Conservation (phyloP, 1,140 invertebrate species). For the Solen grandis region DNA sequence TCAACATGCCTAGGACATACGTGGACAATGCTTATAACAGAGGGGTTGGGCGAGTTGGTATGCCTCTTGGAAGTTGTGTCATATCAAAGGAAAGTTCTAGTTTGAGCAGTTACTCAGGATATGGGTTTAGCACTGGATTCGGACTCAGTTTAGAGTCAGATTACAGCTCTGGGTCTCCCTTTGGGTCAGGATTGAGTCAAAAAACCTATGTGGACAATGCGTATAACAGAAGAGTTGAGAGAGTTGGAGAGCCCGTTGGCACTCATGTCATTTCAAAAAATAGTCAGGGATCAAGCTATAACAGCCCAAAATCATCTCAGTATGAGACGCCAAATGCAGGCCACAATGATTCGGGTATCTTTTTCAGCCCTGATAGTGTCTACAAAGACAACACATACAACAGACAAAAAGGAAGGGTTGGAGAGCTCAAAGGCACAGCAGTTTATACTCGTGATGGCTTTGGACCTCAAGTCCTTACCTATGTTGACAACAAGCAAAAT, state of each 20-base stretch:
- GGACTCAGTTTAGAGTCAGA: not conserved
- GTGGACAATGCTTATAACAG: slow-evolving; percentile 62
- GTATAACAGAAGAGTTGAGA: slow-evolving; percentile 51
- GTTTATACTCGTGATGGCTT: not conserved
- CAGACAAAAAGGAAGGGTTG: not conserved
- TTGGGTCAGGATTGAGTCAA: not conserved
- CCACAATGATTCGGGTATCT: not conserved
- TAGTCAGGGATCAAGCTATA: too few species aligned
- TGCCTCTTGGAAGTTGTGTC: slow-evolving; percentile 45
- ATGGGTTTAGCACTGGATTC: not conserved
- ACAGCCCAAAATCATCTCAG: not conserved
- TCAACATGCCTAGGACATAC: slow-evolving; percentile 54
- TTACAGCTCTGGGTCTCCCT: not conserved
- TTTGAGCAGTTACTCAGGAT: not conserved
- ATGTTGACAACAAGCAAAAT: slow-evolving; percentile 55
- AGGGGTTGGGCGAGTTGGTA: slow-evolving; percentile 61
- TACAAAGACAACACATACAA: not conserved
- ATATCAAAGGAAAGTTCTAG: slow-evolving; percentile 22
- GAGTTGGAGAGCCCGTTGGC: slow-evolving; percentile 59
- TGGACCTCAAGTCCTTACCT: not conserved
- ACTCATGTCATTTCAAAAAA: slow-evolving; percentile 39
- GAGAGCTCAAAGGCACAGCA: not conserved
- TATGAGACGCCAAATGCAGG: not conserved
- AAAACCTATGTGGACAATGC: slow-evolving; percentile 65
- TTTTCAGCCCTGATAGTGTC: not conserved